Evolutionary conservation across 2,888 invertebrate genomes (phyloP), one percentile per base, ranked within the genome.

Genomic region (Eremobia ochroleuca): DNA sequence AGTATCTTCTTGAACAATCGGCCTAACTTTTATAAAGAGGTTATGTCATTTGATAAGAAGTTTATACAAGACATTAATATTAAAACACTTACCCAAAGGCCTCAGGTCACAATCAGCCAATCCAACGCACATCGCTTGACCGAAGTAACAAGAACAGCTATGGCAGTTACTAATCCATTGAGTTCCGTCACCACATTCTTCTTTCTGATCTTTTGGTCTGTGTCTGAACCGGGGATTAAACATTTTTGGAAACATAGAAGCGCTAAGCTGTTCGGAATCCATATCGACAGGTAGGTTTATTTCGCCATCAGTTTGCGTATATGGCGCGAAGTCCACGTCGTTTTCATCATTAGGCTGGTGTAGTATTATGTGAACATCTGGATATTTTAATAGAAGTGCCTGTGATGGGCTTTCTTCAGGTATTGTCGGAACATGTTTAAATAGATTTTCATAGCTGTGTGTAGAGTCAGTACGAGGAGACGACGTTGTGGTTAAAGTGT

Each of bases 161-260:
- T 85, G 74, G 46, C 85, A 85, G 34, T 83, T 83, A n/a, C 72
- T 79, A 18, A 49, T 66, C 85, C 85, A 85, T n/a, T 66, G 37
- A 15, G 83, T 83, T n/a, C 76, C 72, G 8, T 86, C 70, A 21
- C 69, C 83, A 75, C 85, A 85, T 43, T 85, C 85, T 21, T 82
- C 77, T 72, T 28, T 80, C 31, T 46, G 75, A 66, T 83, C 81
- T 70, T 73, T 85, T 43, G 49, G 49, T 55, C 31, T 79, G 25
- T 70, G n/a, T 85, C n/a, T 73, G 18, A 65, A 43, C 13, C 68
- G 49, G 4, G 34, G 4, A 59, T 79, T 34, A 25, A 72, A 25
- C 4, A 61, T 21, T 64, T 71, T 74, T 34, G 52, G n/a, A 58
- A 69, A 49, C 25, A 55, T 28, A 15, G 31, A 6, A 55, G 13